Conservation (phyloP, 2,797 vertebrate genomes). For the Cynopterus sphinx region DNA sequence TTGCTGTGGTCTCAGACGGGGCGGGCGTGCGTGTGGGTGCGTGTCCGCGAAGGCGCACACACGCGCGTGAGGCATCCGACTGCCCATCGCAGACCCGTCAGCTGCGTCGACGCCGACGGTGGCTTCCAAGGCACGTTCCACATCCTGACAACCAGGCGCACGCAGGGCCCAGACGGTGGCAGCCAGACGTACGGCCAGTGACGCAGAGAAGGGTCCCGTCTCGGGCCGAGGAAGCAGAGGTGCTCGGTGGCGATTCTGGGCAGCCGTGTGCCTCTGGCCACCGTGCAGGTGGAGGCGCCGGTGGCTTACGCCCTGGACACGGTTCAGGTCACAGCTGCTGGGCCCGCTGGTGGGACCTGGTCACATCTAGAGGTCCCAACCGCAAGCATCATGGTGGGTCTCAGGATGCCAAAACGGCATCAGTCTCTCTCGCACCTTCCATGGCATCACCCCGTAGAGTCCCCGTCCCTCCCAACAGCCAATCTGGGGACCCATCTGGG, state of each 20-base stretch:
- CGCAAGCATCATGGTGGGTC: accelerated
- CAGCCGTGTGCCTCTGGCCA: background rate
- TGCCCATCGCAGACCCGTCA: slow-evolving; percentile 72
- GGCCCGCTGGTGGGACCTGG: background rate
- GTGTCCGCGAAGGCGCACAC: slow-evolving; percentile 40
- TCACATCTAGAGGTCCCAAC: background rate
- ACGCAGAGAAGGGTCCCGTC: slow-evolving; percentile 64
- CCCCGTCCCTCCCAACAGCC: background rate
- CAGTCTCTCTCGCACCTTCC: background rate
- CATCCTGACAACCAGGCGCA: slow-evolving; percentile 64
- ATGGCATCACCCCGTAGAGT: accelerated
- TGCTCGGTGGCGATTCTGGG: accelerated
- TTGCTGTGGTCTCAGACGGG: slow-evolving; percentile 77
- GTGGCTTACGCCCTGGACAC: no score
- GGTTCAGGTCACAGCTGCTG: accelerated
- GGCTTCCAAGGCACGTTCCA: slow-evolving; percentile 74
- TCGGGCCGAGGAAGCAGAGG: background rate
- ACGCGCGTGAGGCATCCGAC: slow-evolving; percentile 63
- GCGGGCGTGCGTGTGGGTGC: slow-evolving; percentile 28
- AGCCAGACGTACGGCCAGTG: slow-evolving; percentile 63
- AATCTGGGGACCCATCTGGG: no score
- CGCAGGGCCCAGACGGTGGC: slow-evolving; percentile 58
- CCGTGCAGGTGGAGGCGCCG: accelerated
- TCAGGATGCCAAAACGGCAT: no score
- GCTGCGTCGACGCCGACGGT: slow-evolving; percentile 65